A percentile compares a stretch with the other conserved stretches of the same genome.
Evolutionary conservation across 2,113 vertebrate genomes (phyloP).

Genomic region (Dinomys branickii): DNA sequence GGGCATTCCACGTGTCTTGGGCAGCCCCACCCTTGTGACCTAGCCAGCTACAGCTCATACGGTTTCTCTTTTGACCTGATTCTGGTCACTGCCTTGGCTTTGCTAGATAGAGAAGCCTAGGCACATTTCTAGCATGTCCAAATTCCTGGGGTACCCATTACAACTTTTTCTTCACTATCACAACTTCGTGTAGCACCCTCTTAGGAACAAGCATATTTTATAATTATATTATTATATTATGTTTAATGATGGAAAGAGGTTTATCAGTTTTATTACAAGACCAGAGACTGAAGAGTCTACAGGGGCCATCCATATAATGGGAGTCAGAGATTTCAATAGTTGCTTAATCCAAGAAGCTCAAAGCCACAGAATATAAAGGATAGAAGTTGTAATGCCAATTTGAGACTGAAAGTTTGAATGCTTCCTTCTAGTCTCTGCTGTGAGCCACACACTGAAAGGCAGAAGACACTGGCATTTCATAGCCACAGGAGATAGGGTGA

Average conservation of each 20-base stretch:
- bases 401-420: neutral
- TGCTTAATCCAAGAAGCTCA: neutral
- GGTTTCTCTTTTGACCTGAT: neutral
- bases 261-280: neutral
- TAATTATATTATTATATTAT: neutral
- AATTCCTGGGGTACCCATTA: neutral
- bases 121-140: neutral
- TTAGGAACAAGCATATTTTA: neutral
- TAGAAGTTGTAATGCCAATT: neutral
- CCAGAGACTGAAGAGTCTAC: neutral
- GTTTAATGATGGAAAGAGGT: neutral
- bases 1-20: neutral
- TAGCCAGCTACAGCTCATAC: neutral
- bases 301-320: neutral
- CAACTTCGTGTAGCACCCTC: neutral
- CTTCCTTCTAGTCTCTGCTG: neutral
- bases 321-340: neutral
- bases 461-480: neutral
- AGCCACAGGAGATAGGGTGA: neutral
- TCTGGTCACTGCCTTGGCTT: neutral
- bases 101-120: neutral
- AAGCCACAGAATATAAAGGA: neutral
- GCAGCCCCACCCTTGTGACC: neutral
- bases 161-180: neutral
- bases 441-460: neutral